Evolutionary conservation across 2,888 invertebrate species (phyloP), one percentile per base, ranked within the genome.

Genomic region (Beris chalybata): DNA sequence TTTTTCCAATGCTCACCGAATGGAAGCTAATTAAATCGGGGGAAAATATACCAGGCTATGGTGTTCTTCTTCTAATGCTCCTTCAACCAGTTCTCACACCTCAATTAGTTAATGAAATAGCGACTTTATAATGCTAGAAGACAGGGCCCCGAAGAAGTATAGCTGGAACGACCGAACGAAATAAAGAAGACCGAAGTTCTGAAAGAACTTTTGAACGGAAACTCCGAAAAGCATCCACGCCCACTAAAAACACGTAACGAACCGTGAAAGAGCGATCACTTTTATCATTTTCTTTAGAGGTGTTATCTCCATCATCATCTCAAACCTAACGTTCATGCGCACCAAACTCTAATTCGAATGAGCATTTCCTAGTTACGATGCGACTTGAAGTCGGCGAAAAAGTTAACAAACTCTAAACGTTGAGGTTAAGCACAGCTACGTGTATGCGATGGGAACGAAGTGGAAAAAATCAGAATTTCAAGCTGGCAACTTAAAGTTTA

Each of bases 251-350:
- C 61, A 43, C 22, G 61, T 61, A 61, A 61, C 61, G 61, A 61
- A 61, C 61, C 61, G 61, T 61, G 61, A 61, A 61, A 61, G 61
- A 61, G 52, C 61, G 61, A 61, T 61, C 61, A 29, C 61, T 61
- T 61, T 61, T 61, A 50, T 61, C 61, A 52, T 61, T 52, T 38
- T 61, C 52, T 50, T 52, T 32, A n/a, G 11, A 61, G 52, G 52
- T 38, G 61, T 50, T 61, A 59, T 59, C 58, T 59, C 5, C 47
- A 48, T 13, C 48, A 29, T 22, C 47, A 47, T 47, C 47, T 61
- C 58, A 47, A 38, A 13, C n/a, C 61, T 61, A 61, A 52, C 38
- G 61, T 61, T 61, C 48, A 48, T 32, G 48, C 30, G 44, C 52
- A 52, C 50, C 6, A 15, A 38, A 30, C 30, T n/a, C 15, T 59